Percentiles rank a stretch among this genome's conserved stretches.
These are phyloP conservation scores for Dendrolimus punctatus DNA, from an alignment of 1,140 invertebrate genomes.

Conservation along the genomic window DNA sequence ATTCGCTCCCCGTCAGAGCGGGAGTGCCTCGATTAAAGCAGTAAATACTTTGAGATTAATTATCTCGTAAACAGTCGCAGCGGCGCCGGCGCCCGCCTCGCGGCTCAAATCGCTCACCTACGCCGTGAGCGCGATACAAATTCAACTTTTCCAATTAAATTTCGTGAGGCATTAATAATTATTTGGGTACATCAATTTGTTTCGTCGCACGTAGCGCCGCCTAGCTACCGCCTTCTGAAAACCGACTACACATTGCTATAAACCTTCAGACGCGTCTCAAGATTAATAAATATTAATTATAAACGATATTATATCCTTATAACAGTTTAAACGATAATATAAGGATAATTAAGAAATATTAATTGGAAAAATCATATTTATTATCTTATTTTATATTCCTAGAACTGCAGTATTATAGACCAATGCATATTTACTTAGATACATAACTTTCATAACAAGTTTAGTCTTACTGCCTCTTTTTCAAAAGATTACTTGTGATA, in stretches of 20 bases:
- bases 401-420: no score
- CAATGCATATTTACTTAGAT: no score
- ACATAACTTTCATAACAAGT: no score
- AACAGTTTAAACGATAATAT: no score
- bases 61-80: conserved; percentile 70
- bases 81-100: conserved; percentile 28
- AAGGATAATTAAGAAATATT: no score
- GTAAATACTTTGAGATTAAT: conserved; percentile 72
- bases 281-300: conserved; percentile 11
- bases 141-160: conserved; percentile 75
- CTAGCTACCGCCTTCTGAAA: conserved; percentile 40
- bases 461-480: no score
- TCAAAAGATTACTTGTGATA: no score
- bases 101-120: conserved; percentile 66
- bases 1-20: conserved; percentile 57
- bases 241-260: conserved; percentile 13
- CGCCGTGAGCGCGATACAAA: conserved; percentile 69
- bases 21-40: conserved; percentile 68
- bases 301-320: no score
- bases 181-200: conserved; percentile 74
- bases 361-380: no score
- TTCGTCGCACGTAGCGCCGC: conserved; percentile 51
- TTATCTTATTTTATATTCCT: no score
- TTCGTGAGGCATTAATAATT: conserved; percentile 74
- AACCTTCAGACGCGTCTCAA: conserved; percentile 17